Conservation (phyloP, 1,140 invertebrate genomes). For the Acarapis woodi region DNA sequence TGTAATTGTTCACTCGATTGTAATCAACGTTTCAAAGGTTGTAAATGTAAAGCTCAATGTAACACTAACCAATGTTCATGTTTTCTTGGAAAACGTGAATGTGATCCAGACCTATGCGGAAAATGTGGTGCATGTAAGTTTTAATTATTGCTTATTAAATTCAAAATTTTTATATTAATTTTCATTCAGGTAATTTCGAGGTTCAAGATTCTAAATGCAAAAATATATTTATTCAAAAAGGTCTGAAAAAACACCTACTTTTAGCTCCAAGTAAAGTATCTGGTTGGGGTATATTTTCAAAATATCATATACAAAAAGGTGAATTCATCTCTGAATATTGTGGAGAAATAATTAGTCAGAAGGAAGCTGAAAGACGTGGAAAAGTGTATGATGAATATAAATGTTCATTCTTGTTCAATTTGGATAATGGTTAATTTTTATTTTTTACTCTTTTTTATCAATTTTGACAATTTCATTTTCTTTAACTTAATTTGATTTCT, state of each 20-base stretch:
- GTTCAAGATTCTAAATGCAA: constrained; percentile 64
- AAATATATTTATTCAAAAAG: constrained; percentile 83
- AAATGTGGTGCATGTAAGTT: constrained; percentile 56
- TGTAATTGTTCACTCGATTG: constrained; percentile 83
- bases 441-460: not conserved
- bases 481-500: too few relatives aligned
- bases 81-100: constrained; percentile 84
- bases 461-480: not conserved
- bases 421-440: constrained; percentile 51
- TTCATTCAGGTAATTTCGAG: too few relatives aligned
- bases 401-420: constrained; percentile 95
- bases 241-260: constrained; percentile 45
- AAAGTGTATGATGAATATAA: constrained; percentile 99
- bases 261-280: constrained; percentile 92
- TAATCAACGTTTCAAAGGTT: constrained; percentile 84
- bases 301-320: constrained; percentile 70
- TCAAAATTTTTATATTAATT: too few relatives aligned
- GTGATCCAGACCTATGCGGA: constrained; percentile 92
- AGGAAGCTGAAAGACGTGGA: constrained; percentile 86
- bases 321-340: constrained; percentile 98
- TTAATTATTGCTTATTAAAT: too few relatives aligned
- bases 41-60: constrained; percentile 86
- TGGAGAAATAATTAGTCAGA: constrained; percentile 88
- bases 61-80: constrained; percentile 96
- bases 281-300: constrained; percentile 93